These are phyloP conservation scores for Podilymbus podiceps DNA, from an alignment of 2,113 vertebrate species.

Conservation along the genomic window DNA sequence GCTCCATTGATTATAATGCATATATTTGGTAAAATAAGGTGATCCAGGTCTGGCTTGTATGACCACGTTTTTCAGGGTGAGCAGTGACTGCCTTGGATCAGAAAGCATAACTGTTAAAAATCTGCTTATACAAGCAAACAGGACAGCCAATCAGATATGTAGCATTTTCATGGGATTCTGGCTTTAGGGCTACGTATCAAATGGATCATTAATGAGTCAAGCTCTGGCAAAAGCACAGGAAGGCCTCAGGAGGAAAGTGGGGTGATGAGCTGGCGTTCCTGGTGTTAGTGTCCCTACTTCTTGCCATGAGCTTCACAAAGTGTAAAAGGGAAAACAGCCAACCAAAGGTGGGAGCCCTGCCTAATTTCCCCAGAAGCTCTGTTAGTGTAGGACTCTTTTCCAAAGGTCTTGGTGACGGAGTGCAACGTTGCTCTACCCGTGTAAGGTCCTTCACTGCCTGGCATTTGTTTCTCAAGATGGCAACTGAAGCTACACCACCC, in stretches of 20 bases:
- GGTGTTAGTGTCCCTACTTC: neutral
- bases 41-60: neutral
- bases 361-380: neutral
- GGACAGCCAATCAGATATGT: conserved; percentile 39
- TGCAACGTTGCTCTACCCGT: neutral
- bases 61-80: neutral
- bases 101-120: conserved; percentile 64
- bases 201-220: conserved; percentile 77
- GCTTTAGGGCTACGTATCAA: conserved; percentile 58
- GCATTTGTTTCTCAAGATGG: neutral
- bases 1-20: neutral
- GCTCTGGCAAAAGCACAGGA: conserved; percentile 65
- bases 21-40: neutral
- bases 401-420: neutral
- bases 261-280: neutral
- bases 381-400: neutral
- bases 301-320: neutral
- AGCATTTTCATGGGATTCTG: conserved; percentile 66
- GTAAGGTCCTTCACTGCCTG: neutral
- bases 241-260: conserved; percentile 45
- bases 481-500: neutral
- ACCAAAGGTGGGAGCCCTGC: neutral
- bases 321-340: neutral
- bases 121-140: conserved; percentile 70
- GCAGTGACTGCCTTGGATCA: neutral